phyloP scores from a whole-genome alignment of 2,888 invertebrate species.

The Sycophila texana region DNA sequence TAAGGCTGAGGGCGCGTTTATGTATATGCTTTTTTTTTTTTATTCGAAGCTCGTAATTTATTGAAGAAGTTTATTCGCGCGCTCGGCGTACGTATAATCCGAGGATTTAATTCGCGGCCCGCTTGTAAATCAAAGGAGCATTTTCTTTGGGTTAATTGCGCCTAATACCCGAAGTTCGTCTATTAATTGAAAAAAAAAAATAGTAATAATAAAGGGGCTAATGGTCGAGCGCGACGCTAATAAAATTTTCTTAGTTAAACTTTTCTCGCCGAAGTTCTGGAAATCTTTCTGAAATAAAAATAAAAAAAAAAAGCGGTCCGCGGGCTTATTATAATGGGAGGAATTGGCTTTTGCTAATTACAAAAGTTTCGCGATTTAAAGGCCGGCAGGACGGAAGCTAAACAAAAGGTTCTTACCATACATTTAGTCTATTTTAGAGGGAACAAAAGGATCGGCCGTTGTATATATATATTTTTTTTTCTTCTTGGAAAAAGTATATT shows the following conservation, averaged over 20 bases:
- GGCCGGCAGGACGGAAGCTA: background rate
- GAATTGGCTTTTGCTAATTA: constrained; percentile 37
- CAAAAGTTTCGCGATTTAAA: constrained; percentile 22
- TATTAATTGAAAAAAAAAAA: no score
- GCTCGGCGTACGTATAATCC: background rate
- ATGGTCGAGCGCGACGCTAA: no score
- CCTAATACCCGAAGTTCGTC: no score
- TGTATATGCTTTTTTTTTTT: background rate
- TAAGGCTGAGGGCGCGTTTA: background rate
- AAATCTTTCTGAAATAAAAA: no score
- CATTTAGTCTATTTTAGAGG: background rate
- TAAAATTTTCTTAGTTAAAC: no score
- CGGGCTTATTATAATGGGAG: background rate
- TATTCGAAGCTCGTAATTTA: background rate
- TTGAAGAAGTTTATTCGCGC: background rate
- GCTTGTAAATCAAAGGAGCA: background rate
- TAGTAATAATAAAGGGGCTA: no score
- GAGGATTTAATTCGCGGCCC: background rate
- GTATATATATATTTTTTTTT: no score
- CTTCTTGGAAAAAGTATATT: background rate
- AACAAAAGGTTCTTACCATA: constrained; percentile 26
- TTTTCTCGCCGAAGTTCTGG: constrained; percentile 11
- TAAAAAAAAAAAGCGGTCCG: background rate
- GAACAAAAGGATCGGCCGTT: background rate
- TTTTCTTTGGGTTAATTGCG: background rate